These are phyloP conservation scores for Gortyna flavago DNA, from an alignment of 2,888 invertebrate genomes.

Conservation along the genomic window DNA sequence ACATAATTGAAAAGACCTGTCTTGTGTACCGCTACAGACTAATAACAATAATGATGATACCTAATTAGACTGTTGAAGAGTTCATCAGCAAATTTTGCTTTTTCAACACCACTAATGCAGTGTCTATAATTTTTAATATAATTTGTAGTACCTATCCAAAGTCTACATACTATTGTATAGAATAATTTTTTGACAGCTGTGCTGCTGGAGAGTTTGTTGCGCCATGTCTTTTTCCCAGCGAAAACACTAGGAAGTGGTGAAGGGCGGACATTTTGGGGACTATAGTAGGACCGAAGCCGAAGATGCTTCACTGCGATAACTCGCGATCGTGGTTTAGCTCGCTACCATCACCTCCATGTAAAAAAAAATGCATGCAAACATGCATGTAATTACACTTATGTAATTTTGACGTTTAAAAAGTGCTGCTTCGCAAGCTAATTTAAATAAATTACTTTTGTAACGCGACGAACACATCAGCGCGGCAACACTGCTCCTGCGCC, in stretches of 20 bases:
- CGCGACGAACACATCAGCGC: too few species aligned
- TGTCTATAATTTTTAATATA: too few species aligned
- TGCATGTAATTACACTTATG: background rate
- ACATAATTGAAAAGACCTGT: background rate
- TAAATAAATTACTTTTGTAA: background rate
- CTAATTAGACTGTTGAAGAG: background rate
- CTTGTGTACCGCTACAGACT: background rate
- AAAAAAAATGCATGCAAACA: too few species aligned
- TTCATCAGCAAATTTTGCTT: background rate
- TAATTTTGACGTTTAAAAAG: background rate
- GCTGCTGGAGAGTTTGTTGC: background rate
- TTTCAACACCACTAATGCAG: too few species aligned
- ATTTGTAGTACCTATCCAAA: background rate
- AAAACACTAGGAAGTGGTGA: background rate
- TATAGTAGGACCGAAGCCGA: background rate
- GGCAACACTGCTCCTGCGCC: too few species aligned
- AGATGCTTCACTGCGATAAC: too few species aligned
- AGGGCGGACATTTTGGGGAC: background rate
- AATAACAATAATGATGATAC: background rate
- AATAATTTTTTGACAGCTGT: background rate
- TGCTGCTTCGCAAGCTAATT: background rate
- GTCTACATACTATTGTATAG: background rate
- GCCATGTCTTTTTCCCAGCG: background rate
- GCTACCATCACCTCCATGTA: too few species aligned
- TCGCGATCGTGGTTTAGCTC: too few species aligned